Evolutionary conservation across 2,888 invertebrate species (phyloP).

Genomic region (Parnassius apollo): DNA sequence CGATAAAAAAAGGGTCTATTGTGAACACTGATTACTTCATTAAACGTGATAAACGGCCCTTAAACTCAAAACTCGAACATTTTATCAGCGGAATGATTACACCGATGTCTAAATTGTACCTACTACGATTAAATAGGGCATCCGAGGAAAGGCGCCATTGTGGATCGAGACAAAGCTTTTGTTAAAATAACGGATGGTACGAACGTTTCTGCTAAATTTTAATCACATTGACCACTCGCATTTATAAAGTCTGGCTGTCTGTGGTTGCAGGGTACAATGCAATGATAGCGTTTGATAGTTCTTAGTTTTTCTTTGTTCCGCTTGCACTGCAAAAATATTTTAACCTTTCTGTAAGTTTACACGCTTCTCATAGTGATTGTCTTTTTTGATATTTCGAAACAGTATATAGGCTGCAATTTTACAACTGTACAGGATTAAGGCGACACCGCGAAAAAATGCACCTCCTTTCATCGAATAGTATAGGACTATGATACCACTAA

Average conservation of each 20-base stretch:
- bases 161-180: slow-evolving; percentile 32
- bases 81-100: slow-evolving; percentile 28
- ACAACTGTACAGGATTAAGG: too few relatives aligned
- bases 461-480: too few relatives aligned
- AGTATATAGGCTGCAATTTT: too few relatives aligned
- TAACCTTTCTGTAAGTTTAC: too few relatives aligned
- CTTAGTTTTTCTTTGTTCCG: too few relatives aligned
- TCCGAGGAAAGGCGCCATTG: slow-evolving; percentile 29
- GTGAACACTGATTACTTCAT: slow-evolving; percentile 14
- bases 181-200: slow-evolving; percentile 31
- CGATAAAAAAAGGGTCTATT: slow-evolving; percentile 9
- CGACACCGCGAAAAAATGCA: too few relatives aligned
- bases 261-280: slow-evolving; percentile 3
- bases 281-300: not conserved
- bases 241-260: slow-evolving; percentile 9
- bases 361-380: too few relatives aligned
- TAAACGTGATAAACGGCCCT: slow-evolving; percentile 28
- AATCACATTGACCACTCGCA: slow-evolving; percentile 28
- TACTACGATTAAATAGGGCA: slow-evolving; percentile 29
- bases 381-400: too few relatives aligned
- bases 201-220: slow-evolving; percentile 16
- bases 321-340: too few relatives aligned
- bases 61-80: slow-evolving; percentile 28
- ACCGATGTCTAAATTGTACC: slow-evolving; percentile 21
- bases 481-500: too few relatives aligned